Evolutionary conservation across 2,888 invertebrate species (phyloP).

Genomic region (Galerucella nymphaeae): DNA sequence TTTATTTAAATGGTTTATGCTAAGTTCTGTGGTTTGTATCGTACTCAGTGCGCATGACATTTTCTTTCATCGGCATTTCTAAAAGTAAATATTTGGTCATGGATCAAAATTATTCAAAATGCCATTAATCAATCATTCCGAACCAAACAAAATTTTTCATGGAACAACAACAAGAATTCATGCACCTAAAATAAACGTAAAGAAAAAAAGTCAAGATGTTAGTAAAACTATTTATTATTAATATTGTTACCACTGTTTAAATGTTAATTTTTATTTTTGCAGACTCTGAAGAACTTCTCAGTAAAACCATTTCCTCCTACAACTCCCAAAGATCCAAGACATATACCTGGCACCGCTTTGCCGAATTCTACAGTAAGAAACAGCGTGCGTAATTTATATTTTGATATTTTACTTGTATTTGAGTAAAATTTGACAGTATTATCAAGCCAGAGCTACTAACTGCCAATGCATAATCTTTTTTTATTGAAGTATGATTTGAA

Average conservation of each 20-base stretch:
- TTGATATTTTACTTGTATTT: no score
- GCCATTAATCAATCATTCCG: slow-evolving; percentile 25
- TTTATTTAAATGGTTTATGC: no score
- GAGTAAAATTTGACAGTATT: no score
- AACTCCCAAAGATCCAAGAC: slow-evolving; percentile 5
- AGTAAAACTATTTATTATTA: not conserved
- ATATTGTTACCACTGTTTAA: not conserved
- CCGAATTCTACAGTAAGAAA: slow-evolving; percentile 23
- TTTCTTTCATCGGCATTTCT: no score
- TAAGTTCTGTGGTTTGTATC: no score
- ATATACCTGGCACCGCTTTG: slow-evolving; percentile 7
- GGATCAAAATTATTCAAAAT: slow-evolving; percentile 29
- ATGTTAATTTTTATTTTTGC: slow-evolving; percentile 2
- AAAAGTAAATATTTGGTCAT: not conserved
- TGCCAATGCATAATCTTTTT: no score
- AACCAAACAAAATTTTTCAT: slow-evolving; percentile 17
- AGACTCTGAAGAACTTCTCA: not conserved
- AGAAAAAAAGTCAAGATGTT: slow-evolving; percentile 8
- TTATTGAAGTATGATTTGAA: no score
- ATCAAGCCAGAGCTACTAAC: no score
- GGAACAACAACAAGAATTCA: slow-evolving; percentile 17
- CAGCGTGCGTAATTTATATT: slow-evolving; percentile 8
- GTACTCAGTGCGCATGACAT: no score
- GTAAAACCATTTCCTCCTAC: slow-evolving; percentile 1
- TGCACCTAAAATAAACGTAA: not conserved